Base-by-base conservation (phyloP, 2,113 vertebrate species). In the Vulpes vulpes region DNA sequence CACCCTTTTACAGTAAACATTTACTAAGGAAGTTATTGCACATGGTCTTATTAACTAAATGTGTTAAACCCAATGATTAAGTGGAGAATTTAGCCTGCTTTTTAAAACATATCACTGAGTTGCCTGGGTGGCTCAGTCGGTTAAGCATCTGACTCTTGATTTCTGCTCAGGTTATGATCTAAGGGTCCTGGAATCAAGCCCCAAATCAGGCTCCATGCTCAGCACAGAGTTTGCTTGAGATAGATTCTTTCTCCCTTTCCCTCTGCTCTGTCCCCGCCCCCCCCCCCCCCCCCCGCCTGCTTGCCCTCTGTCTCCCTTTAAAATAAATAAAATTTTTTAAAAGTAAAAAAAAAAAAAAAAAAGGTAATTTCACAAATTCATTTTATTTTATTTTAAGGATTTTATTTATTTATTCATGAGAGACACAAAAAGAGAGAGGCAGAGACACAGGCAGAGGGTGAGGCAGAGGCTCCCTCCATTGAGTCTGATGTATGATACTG, bases 21-120 rank as follows among this genome's bases (percentile, higher is more conserved):
- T 96, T 87, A n/a, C 69, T 71, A 62, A 93, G 49, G 25, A 7
- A 60, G 74, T 95, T 91, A 64, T 65, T 92, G 10, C 5, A n/a
- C 25, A 64, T 60, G 17, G 22, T 81, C 27, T 91, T 20, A 59
- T 22, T 80, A 89, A 79, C 8, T 89, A 53, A 85, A 86, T 19
- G 53, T 85, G 11, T 4, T 69, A 89, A 96, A 94, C 81, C 51
- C n/a, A 89, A 23, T 93, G 64, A 93, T 80, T 69, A 92, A 95
- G 51, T 93, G 11, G 69, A 84, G 38, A 93, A 14, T 73, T 79
- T 64, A 93, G 20, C 60, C 51, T 43, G 20, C 20, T 62, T 84
- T 93, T 84, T 69, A 81, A 91, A 95, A 79, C 25, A 83, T 79
- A 79, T 94, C 5, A 20, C 19, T 9, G 67, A 17, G 32, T 20